Evolutionary conservation across 1,140 invertebrate species (phyloP).

Genomic region (Atta colombica): DNA sequence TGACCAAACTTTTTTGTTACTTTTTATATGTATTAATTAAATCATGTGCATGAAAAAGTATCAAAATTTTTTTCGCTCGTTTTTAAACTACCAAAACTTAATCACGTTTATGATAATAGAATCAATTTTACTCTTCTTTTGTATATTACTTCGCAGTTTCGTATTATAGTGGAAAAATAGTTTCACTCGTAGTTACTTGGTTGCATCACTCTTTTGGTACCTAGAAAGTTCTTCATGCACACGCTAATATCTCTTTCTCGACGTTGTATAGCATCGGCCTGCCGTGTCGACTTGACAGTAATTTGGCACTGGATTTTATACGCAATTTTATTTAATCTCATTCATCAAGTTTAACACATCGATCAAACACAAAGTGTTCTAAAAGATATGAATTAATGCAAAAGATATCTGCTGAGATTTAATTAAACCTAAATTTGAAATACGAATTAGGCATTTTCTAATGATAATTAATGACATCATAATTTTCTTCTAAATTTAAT

Average conservation of each 20-base stretch:
- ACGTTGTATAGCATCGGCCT: constrained; percentile 72
- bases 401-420: too few relatives aligned
- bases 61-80: neutral
- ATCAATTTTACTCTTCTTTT: neutral
- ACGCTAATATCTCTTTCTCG: constrained; percentile 76
- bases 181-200: constrained; percentile 80
- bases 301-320: neutral
- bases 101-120: neutral
- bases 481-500: neutral
- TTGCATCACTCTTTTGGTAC: constrained; percentile 80
- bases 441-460: neutral
- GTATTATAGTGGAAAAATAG: constrained; percentile 76
- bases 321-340: constrained; percentile 35
- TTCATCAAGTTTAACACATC: neutral
- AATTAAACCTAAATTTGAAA: too few relatives aligned
- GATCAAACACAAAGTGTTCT: neutral
- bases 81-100: constrained; percentile 10
- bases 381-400: neutral
- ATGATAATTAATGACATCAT: neutral
- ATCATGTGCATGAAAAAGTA: neutral
- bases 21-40: neutral
- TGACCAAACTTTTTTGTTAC: too few relatives aligned
- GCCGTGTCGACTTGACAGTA: constrained; percentile 73
- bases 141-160: neutral
- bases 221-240: constrained; percentile 81